Base-by-base conservation (phyloP, 2,113 vertebrate species). In the Gnathonemus longibarbis region DNA sequence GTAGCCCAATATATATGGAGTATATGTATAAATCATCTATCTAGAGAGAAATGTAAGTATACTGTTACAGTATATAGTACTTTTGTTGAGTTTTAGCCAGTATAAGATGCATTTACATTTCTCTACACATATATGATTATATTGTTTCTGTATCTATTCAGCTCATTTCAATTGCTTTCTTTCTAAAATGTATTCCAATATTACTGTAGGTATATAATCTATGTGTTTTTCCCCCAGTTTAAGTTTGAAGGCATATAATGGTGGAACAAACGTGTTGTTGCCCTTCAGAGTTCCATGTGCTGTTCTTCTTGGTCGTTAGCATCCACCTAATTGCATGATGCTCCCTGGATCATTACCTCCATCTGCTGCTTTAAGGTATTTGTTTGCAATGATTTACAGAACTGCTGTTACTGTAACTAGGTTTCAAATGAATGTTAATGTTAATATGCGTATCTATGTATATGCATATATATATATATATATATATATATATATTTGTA, bases 301-400 rank as follows among this genome's bases (percentile, higher is more conserved):
- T n/a, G 17, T n/a, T 74, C 49, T 39, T n/a, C 24, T 89, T 58
- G 46, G 39, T 89, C 35, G 5, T 89, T 84, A 39, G 49, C 35
- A 83, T 89, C 77, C 53, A 84, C 89, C 66, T 84, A 3, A 84
- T 84, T 83, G 77, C 88, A 80, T 89, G 49, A 84, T 5, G 50
- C 35, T 84, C n/a, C 84, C 52, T 10, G 39, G 53, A 89, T 27
- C 45, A 89, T 46, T 84, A 84, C 89, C 49, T 84, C 89, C 89
- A 89, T 89, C 74, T 58, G 89, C 74, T 58, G 42, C 70, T 89
- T 80, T 49, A 74, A 74, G 66, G 70, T 50, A 49, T 89, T 80
- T 49, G 42, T 77, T 89, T 77, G 15, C 48, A 74, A 83, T 24
- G 48, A 89, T 80, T 53, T 89, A 80, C 35, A 80, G 31, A 89